A percentile compares a stretch with the other conserved stretches of the same genome.
Conservation (phyloP, 2,888 invertebrate genomes). For the Frankliniella intonsa region DNA sequence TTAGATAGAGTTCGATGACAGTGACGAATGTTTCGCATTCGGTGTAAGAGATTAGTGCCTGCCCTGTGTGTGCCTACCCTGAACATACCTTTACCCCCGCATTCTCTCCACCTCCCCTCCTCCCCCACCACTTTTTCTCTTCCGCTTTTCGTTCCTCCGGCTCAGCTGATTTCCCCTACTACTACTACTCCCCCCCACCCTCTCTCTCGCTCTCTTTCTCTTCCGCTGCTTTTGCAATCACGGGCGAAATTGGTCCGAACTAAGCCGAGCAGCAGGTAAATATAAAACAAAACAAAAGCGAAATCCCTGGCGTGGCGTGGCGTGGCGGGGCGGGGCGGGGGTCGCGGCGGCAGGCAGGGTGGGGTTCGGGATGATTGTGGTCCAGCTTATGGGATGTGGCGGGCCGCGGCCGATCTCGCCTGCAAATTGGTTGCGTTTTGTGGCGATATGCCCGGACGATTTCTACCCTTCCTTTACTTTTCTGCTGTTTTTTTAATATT, state of each 20-base stretch:
- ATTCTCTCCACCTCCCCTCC: background rate
- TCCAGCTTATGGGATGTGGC: too few relatives aligned
- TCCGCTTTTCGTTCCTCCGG: background rate
- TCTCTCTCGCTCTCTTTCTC: background rate
- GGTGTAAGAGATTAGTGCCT: slow-evolving; percentile 17
- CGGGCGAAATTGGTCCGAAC: background rate
- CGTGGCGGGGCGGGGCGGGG: too few relatives aligned
- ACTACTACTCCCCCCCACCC: background rate
- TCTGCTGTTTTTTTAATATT: too few relatives aligned
- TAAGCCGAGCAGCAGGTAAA: too few relatives aligned
- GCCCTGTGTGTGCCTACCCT: background rate
- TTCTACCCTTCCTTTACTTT: too few relatives aligned
- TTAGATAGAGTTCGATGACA: slow-evolving; percentile 20
- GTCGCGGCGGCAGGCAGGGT: too few relatives aligned
- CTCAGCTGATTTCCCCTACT: background rate
- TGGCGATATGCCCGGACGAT: too few relatives aligned
- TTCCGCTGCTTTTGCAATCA: slow-evolving; percentile 1
- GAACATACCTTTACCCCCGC: background rate
- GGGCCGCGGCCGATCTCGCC: too few relatives aligned
- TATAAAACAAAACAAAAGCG: too few relatives aligned
- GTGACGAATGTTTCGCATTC: slow-evolving; percentile 16
- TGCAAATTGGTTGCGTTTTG: too few relatives aligned
- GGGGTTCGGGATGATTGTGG: too few relatives aligned
- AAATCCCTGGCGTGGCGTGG: too few relatives aligned
- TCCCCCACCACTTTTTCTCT: background rate